phyloP scores from a whole-genome alignment of 92 coral and sea anemone genomes.

The Chrysogorgia sp. region DNA sequence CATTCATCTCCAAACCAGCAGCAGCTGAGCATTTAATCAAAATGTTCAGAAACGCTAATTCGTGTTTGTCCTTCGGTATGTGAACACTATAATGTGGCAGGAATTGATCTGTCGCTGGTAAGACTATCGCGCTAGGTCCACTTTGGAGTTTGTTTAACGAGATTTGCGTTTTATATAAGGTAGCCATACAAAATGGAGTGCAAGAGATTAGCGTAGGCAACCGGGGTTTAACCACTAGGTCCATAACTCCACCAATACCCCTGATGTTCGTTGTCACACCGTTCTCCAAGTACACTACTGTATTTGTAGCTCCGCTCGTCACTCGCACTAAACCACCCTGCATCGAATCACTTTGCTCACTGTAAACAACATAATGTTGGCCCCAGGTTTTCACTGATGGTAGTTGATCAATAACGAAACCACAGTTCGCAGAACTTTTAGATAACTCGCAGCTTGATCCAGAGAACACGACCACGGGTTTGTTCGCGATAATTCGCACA shows the following conservation, averaged over 20 bases:
- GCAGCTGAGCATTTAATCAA: constrained; percentile 4
- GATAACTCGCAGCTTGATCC: background rate
- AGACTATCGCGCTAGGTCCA: background rate
- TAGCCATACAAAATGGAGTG: background rate
- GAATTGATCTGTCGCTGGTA: background rate
- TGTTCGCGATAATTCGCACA: background rate
- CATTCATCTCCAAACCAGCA: constrained; percentile 6
- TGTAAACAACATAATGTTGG: background rate
- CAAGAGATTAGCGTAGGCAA: background rate
- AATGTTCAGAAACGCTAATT: background rate
- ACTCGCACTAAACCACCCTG: background rate
- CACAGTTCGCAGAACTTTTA: background rate
- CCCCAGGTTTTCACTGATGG: background rate
- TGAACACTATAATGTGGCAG: background rate
- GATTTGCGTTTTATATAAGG: constrained; percentile 3
- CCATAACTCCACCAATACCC: constrained; percentile 1
- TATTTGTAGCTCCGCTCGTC: background rate
- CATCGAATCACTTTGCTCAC: background rate
- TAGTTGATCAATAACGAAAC: background rate
- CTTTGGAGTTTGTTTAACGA: background rate
- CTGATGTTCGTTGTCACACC: background rate
- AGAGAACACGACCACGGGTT: constrained; percentile 7
- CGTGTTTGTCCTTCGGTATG: background rate
- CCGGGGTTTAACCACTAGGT: background rate
- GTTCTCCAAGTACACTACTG: background rate